Percentiles rank a stretch among this genome's conserved stretches.
phyloP scores from a whole-genome alignment of 2,113 vertebrate species.

The Dipodomys stephensi region DNA sequence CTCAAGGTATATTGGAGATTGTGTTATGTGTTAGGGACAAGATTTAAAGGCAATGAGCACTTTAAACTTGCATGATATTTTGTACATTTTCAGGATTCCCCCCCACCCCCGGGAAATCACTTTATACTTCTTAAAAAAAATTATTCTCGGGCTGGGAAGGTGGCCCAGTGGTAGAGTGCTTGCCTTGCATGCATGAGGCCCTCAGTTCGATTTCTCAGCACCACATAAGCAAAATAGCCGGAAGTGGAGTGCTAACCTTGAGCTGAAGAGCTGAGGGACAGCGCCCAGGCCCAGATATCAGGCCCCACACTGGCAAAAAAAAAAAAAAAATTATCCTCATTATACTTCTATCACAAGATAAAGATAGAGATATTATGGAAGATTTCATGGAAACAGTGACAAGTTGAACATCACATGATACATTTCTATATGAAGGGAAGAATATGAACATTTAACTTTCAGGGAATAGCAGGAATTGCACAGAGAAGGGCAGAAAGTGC shows the following conservation, averaged over 20 bases:
- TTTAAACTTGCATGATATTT: background rate
- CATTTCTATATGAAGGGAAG: background rate
- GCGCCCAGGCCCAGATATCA: too few relatives aligned
- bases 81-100: background rate
- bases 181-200: too few relatives aligned
- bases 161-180: too few relatives aligned
- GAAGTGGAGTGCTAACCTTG: too few relatives aligned
- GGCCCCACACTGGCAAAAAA: too few relatives aligned
- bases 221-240: too few relatives aligned
- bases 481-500: background rate
- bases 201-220: too few relatives aligned
- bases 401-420: background rate
- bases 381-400: background rate
- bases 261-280: too few relatives aligned
- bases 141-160: too few relatives aligned
- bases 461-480: background rate
- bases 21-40: background rate
- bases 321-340: background rate
- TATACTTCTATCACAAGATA: background rate
- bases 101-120: background rate
- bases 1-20: background rate
- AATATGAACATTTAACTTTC: background rate
- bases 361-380: background rate
- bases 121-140: background rate
- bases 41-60: background rate